Base-by-base conservation (phyloP, 2,797 vertebrate genomes). In the Sebastes cheni region DNA sequence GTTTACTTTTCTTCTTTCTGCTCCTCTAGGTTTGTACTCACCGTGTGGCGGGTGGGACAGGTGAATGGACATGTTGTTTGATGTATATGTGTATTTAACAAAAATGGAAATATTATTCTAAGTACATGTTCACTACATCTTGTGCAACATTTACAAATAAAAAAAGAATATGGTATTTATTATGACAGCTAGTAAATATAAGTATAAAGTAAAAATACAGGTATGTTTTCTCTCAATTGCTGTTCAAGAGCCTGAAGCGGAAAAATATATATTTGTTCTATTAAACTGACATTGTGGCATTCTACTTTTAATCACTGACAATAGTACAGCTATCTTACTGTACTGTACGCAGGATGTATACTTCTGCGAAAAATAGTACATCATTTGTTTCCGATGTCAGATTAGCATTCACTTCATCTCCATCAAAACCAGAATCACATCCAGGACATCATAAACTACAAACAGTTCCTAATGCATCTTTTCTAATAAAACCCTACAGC, bases 361-460 rank as follows among this genome's bases (percentile, higher is more conserved):
- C 72, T 50, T 23, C 56, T 32, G 58, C n/a, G 5, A 67, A 79
- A 22, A 12, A 23, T 9, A 13, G 36, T 20, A 32, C 29, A 73
- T 29, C 27, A 34, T 59, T 13, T 29, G 58, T 58, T 46, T 69
- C 65, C 32, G 42, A 77, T 65, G 56, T 67, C 66, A 79, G 42
- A 86, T 87, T 83, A 85, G 84, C 75, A 83, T 87, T 87, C 79
- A 83, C 80, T 87, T 91, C 75, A 89, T 91, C 85, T 90, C 64
- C 46, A 88, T 79, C 79, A 89, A 85, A 93, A 80, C 89, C 84
- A 91, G 89, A 91, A 80, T 86, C 80, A 7, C 77, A 81, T 76
- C 60, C 82, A 80, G 89, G 81, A 86, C 84, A 86, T 72, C 80
- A 91, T 93, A 90, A 93, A 94, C 89, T 86, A 90, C 91, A 93